These are phyloP conservation scores for Lagopus leucura DNA, from an alignment of 2,113 vertebrate genomes.

Conservation along the genomic window DNA sequence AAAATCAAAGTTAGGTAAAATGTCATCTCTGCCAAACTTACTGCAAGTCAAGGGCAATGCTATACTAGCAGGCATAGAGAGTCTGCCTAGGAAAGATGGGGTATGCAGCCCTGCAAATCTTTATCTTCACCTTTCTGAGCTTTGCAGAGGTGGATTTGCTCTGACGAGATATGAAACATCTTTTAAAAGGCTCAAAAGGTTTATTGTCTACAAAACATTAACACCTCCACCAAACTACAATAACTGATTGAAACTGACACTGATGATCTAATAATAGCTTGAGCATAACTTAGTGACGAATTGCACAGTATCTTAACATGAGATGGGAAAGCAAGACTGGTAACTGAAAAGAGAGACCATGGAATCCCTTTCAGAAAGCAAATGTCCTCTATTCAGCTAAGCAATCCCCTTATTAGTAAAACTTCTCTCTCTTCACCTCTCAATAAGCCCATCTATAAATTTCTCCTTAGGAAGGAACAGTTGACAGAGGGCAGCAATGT, in stretches of 20 bases:
- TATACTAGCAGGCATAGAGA: not conserved
- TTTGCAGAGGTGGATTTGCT: not conserved
- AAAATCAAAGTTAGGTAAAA: not conserved
- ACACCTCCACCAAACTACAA: not conserved
- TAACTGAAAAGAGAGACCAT: not conserved
- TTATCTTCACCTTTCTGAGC: not conserved
- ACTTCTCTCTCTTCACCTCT: not conserved
- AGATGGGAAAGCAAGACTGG: not conserved
- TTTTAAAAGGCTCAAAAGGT: not conserved
- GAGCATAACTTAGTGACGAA: not conserved
- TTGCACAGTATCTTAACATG: not conserved
- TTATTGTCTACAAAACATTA: not conserved
- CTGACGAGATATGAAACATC: not conserved
- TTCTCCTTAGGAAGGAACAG: not conserved
- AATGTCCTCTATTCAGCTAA: not conserved
- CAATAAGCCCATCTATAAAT: not conserved
- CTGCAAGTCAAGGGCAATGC: not conserved
- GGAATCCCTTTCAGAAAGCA: not conserved
- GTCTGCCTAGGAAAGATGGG: not conserved
- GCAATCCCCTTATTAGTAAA: fast-evolving
- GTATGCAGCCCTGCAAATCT: not conserved
- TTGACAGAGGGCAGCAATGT: not conserved
- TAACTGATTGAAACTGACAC: not conserved
- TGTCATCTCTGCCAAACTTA: not conserved
- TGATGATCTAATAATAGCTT: not conserved